A percentile compares a stretch with the other conserved stretches of the same genome.
phyloP scores from a whole-genome alignment of 2,113 vertebrate species.

The Synchiropus splendidus region DNA sequence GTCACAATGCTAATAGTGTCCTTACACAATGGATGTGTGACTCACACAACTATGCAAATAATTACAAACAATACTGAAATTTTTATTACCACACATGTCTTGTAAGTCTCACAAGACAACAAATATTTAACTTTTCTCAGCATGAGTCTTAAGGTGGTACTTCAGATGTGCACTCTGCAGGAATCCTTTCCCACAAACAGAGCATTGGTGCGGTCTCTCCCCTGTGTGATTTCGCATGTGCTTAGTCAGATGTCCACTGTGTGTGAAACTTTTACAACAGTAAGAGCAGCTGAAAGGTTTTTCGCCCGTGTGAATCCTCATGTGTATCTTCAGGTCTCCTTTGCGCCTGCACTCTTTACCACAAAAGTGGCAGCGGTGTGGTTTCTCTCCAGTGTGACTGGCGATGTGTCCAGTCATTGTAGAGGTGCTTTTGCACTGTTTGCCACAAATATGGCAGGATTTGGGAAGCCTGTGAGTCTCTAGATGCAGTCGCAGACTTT shows the following conservation, averaged over 20 bases:
- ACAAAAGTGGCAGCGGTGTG: slow-evolving; percentile 41
- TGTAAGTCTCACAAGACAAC: no score
- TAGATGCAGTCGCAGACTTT: slow-evolving; percentile 22
- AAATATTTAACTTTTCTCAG: no score
- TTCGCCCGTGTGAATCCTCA: slow-evolving; percentile 54
- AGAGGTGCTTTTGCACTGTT: slow-evolving; percentile 20
- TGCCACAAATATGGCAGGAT: slow-evolving; percentile 35
- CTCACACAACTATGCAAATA: no score
- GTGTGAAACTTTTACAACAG: slow-evolving; percentile 47
- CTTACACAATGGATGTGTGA: no score
- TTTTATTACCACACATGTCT: no score
- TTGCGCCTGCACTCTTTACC: slow-evolving; percentile 49
- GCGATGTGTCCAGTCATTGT: slow-evolving; percentile 37
- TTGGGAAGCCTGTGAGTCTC: slow-evolving; percentile 29
- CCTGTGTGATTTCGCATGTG: slow-evolving; percentile 48
- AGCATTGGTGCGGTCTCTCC: slow-evolving; percentile 40
- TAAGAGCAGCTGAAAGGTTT: slow-evolving; percentile 46
- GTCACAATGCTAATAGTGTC: no score
- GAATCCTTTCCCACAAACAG: slow-evolving; percentile 37
- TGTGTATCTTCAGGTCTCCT: slow-evolving; percentile 50
- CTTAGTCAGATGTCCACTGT: slow-evolving; percentile 49
- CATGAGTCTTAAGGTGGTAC: slow-evolving; percentile 40
- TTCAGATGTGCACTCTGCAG: slow-evolving; percentile 45
- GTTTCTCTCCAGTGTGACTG: slow-evolving; percentile 41
- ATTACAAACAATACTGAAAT: no score